Conservation (phyloP, 2,888 invertebrate genomes). For the Chelonus formosanus region DNA sequence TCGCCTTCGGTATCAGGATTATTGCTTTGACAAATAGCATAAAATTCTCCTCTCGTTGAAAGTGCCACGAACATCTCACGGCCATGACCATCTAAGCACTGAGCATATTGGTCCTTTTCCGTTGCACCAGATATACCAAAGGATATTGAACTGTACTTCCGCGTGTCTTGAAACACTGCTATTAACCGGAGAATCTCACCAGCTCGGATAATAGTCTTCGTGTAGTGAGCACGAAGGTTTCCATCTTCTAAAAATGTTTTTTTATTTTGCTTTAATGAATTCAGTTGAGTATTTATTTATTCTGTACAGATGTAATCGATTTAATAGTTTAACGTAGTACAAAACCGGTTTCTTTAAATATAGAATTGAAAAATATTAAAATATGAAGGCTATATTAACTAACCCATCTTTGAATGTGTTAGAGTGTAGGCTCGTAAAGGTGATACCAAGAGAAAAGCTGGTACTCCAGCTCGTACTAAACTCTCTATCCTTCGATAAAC, state of each 20-base stretch:
- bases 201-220: conserved; percentile 66
- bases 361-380: conserved; percentile 5
- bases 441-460: conserved; percentile 60
- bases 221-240: conserved; percentile 65
- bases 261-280: neutral
- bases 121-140: conserved; percentile 61
- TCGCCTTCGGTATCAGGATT: conserved; percentile 62
- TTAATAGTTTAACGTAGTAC: neutral
- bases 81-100: conserved; percentile 65
- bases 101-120: conserved; percentile 66
- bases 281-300: conserved; percentile 1
- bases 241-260: conserved; percentile 53
- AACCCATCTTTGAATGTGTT: conserved; percentile 64
- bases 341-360: neutral
- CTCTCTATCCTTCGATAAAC: conserved; percentile 61
- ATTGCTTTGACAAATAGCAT: conserved; percentile 65
- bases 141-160: conserved; percentile 58
- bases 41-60: conserved; percentile 67
- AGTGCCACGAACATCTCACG: conserved; percentile 67
- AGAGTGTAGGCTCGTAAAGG: conserved; percentile 61
- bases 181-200: conserved; percentile 68
- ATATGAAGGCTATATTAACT: conserved; percentile 40
- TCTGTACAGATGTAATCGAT: neutral
- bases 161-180: conserved; percentile 68
- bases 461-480: conserved; percentile 60